Evolutionary conservation across 2,797 vertebrate species (phyloP), one percentile per base, ranked within the genome.

Genomic region (Trachurus trachurus): DNA sequence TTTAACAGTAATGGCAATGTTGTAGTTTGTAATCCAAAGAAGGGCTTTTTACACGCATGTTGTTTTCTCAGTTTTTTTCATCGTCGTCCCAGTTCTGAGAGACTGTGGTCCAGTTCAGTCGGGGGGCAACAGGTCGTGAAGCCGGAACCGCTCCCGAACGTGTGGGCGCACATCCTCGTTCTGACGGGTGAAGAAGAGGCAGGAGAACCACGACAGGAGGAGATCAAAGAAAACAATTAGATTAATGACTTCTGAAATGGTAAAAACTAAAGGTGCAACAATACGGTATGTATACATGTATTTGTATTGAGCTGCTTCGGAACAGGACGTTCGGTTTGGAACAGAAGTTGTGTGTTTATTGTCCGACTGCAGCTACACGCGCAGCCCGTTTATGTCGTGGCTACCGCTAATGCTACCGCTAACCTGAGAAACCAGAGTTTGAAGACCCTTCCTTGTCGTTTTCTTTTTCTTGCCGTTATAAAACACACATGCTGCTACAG

Each of bases 141-240:
- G 97, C 82, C 98, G 97, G 95, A 99, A 99, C 92, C 96, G 96
- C 93, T 99, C 98, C 91, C 97, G 95, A 93, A 99, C 98, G 78
- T 99, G 97, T 71, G 98, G 98, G 76, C 98, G 96, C 87, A 99
- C 98, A 90, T 99, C 98, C 94, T 99, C 98, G 67, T 99, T 97
- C 98, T 99, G 95, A 62, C 1, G 15, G 13, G 52, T 50, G 21
- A 29, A 75, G 16, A 50, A 53, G 71, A 53, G 71, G 54, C 26
- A 0, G 53, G 8, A 64, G n/a, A 34, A 57, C 6, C 40, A 47
- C 6, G 9, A 45, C 29, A 80, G 22, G 39, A 40, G 4, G 26
- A 76, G 49, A 82, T 1, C 0, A 39, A 42, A 60, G 9, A 44
- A 26, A 47, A 4, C 54, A 37, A 21, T 73, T 40, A 68, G 44